Base-by-base conservation (phyloP, 2,888 invertebrate species). In the Leptinotarsa peninsularis region DNA sequence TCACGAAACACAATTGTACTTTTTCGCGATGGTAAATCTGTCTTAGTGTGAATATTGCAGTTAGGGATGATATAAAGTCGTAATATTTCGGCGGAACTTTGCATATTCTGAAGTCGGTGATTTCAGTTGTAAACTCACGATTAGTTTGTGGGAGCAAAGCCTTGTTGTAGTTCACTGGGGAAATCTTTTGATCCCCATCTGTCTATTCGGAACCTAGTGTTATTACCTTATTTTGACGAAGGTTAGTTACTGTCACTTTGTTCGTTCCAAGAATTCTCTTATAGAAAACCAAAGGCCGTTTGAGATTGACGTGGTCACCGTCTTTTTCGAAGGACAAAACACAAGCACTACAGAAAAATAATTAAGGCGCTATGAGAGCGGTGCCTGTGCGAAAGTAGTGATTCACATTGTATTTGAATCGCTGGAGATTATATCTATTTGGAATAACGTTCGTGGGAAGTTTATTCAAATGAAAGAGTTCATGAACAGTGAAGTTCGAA, bases 151-250 rank as follows among this genome's bases (percentile, higher is more conserved):
- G 74, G 66, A 54, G 52, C 49, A 60, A 76, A 81, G 81, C 80
- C 81, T 83, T 84, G 85, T 85, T 85, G 82, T 81, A 82, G 84
- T 80, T 84, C 85, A 81, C 84, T 77, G 72, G 85, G 85, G 85
- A 85, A 85, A 86, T 85, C 85, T 84, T 83, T 81, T 80, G 82
- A 84, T 83, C 82, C 84, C 76, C 81, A 74, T 75, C 75, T 79
- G 82, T 81, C 81, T 82, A 50, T 81, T 78, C 76, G 69, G 79
- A 77, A 82, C 81, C 81, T 82, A 83, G 82, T 80, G 81, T 82
- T 81, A 81, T 81, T 81, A 82, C 81, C 80, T 81, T 82, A 81
- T 82, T 80, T 79, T 81, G 79, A 82, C 80, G 78, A 73, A 80
- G 82, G 81, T 78, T 80, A 82, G 81, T 82, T 82, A 81, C 81